A percentile compares a stretch with the other conserved stretches of the same genome.
phyloP scores from a whole-genome alignment of 2,888 invertebrate genomes.

The Epinotia brunnichana region DNA sequence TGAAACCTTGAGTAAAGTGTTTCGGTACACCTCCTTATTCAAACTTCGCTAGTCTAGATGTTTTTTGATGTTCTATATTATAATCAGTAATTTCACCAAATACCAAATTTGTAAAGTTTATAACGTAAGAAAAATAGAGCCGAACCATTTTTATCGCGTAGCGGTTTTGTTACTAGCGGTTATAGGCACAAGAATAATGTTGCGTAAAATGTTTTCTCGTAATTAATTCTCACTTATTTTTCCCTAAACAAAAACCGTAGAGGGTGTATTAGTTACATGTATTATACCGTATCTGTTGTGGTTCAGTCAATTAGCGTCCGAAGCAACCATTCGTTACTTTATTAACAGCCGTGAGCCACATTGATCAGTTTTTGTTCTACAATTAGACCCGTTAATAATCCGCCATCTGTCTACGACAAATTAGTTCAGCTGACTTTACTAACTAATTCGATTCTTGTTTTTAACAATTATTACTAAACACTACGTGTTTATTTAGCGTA shows the following conservation, averaged over 20 bases:
- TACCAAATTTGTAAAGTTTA: background rate
- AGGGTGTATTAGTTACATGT: conserved; percentile 22
- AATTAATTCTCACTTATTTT: conserved; percentile 36
- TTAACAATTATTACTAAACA: too few species aligned
- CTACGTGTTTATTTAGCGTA: too few species aligned
- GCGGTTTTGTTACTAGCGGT: background rate
- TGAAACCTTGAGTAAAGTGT: too few species aligned
- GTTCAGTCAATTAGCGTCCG: conserved; percentile 46
- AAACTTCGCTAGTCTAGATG: background rate
- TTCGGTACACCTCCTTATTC: background rate
- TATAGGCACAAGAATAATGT: background rate
- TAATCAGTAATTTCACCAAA: too few species aligned
- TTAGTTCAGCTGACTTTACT: background rate
- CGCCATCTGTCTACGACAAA: conserved; percentile 44
- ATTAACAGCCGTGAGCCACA: conserved; percentile 45
- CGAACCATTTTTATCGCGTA: background rate
- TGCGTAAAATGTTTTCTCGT: conserved; percentile 17
- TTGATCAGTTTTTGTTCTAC: conserved; percentile 51
- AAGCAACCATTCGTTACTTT: conserved; percentile 45
- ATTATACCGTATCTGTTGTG: conserved; percentile 44
- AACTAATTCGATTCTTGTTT: too few species aligned
- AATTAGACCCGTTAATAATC: conserved; percentile 53
- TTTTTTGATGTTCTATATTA: background rate
- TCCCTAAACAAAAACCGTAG: conserved; percentile 30
- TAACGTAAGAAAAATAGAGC: background rate